Base-by-base conservation (phyloP, 2,797 vertebrate genomes). In the Anguilla marmorata region DNA sequence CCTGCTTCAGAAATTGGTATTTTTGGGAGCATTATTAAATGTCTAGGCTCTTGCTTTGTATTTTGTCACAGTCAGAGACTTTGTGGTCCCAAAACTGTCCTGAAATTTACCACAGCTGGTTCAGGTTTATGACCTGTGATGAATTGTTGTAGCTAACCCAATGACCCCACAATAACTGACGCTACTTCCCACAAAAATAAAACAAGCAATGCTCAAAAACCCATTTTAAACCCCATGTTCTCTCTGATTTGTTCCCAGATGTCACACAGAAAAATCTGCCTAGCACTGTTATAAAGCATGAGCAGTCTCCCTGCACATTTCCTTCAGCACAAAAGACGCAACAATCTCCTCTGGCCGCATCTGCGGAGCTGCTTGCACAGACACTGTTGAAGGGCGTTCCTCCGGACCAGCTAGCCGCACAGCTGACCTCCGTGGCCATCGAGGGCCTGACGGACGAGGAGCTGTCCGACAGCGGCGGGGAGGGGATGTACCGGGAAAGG, bases 401-500 rank as follows among this genome's bases (percentile, higher is more conserved):
- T 82, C 90, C 95, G 88, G 96, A 96, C 54, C 96, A 96, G 2
- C 16, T 96, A 92, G 99, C 98, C 60, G 93, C 96, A 89, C 93
- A 93, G 87, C 94, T 99, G 91, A 93, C 92, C 33, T 91, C 93
- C 6, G 96, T 98, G 90, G 98, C 98, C 87, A 94, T 99, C 27
- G 98, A 99, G 94, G 99, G 98, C 69, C 96, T 95, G 90, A 98
- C 97, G 0, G 98, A 99, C 2, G 98, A 99, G 88, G 98, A 99
- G 89, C 95, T 97, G 50, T 96, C 94, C 0, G 98, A 99, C 95
- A 99, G 99, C 9, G 98, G 97, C 89, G 99, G 98, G 86, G 99
- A 99, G 93, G 99, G 99, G 88, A 98, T 99, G 95, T 99, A 99
- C 94, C 95, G 98, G 88, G 98, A 99, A 89, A 97, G 98, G 79